Evolutionary conservation across 1,140 invertebrate genomes (phyloP), one percentile per base, ranked within the genome.

Genomic region (Drosophila pseudoobscura): DNA sequence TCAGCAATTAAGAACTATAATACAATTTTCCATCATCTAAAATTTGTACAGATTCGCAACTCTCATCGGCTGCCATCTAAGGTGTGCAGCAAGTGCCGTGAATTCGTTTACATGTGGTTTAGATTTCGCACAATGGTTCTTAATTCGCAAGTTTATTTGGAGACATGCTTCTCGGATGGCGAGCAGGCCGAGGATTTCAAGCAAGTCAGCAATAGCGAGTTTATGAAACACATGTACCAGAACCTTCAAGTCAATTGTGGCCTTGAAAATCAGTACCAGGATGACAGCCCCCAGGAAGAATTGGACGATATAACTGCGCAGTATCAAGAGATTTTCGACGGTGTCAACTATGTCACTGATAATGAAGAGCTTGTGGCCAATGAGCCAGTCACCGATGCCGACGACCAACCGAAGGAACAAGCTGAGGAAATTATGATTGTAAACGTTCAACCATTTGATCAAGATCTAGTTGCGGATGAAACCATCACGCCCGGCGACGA

Each of bases 71-170:
- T 89, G 45, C 82, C 89, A 0, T 31, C 60, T 0, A 77, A 60
- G n/a, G 75, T 71, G 26, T 91, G 89, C 44, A 39, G 44, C 5
- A 70, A 55, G 5, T 91, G 89, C 43, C 75, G 56, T 2, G 83
- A 84, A 24, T 88, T 82, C 53, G 60, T 80, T 1, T 41, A 52
- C 1, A 82, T 88, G 74, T 91, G 89, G 89, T 71, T 53, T 15
- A 84, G 62, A 20, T 91, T 91, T 47, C 85, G 85, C 0, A 66
- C 88, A 66, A 65, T 91, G 82, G 90, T 89, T 31, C 57, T 88
- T 0, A 89, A 91, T 13, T 66, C 89, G 5, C 82, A 91, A 35
- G 62, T 84, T 5, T 91, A 80, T 51, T 65, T 85, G 59, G 79
- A 75, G 51, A 76, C 63, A 0, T 61, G 44, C 20, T 61, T 13